Conservation (phyloP, 2,888 invertebrate genomes). For the Eristalis arbustorum region DNA sequence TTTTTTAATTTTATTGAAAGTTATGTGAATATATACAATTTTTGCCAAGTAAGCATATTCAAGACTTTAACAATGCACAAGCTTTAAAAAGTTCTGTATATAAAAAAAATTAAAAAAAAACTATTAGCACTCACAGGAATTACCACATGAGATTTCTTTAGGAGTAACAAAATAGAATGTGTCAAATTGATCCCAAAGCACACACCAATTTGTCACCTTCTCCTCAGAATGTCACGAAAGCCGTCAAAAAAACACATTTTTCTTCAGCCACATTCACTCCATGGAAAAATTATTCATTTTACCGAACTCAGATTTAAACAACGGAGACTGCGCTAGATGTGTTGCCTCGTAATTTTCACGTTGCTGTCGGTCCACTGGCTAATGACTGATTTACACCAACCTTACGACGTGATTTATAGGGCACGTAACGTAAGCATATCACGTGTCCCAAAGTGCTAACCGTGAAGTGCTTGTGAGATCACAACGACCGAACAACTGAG, state of each 20-base stretch:
- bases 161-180: conserved; percentile 33
- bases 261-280: conserved; percentile 32
- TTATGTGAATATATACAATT: too few species aligned
- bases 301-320: conserved; percentile 58
- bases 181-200: conserved; percentile 49
- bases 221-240: conserved; percentile 29
- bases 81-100: not conserved
- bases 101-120: not conserved
- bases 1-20: too few species aligned
- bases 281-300: conserved; percentile 55
- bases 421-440: conserved; percentile 67
- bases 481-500: conserved; percentile 61
- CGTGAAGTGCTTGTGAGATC: conserved; percentile 64
- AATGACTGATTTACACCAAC: conserved; percentile 70
- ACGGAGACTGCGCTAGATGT: conserved; percentile 46
- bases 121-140: not conserved
- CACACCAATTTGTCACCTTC: conserved; percentile 55
- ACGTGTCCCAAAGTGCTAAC: conserved; percentile 67
- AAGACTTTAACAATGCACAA: not conserved
- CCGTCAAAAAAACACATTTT: conserved; percentile 26
- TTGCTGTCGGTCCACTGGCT: conserved; percentile 66
- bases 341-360: conserved; percentile 57
- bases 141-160: conserved; percentile 1
- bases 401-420: conserved; percentile 66
- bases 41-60: too few species aligned